Evolutionary conservation across 2,113 vertebrate genomes (phyloP).

Genomic region (Pundamilia nyererei): DNA sequence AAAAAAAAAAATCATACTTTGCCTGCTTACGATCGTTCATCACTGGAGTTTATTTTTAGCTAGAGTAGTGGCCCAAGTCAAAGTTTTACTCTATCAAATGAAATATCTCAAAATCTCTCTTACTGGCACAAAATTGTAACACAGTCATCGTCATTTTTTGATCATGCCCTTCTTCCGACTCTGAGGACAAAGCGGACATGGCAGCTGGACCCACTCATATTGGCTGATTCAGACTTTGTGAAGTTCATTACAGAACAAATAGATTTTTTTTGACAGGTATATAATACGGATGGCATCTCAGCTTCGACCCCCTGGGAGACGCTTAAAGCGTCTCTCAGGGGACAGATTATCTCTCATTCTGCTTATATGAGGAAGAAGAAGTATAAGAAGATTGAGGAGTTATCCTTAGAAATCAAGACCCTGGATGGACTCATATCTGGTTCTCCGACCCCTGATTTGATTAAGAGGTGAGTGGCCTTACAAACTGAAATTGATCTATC

Average conservation of each 20-base stretch:
- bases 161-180: neutral
- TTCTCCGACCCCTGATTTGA: neutral
- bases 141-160: neutral
- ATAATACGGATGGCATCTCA: neutral
- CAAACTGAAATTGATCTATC: neutral
- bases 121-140: neutral
- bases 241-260: neutral
- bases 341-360: neutral
- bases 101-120: neutral
- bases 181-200: neutral
- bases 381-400: neutral
- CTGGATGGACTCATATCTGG: neutral
- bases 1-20: neutral
- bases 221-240: neutral
- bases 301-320: neutral
- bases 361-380: neutral
- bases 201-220: neutral
- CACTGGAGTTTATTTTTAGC: neutral
- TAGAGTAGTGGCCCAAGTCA: neutral
- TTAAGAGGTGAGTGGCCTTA: neutral
- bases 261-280: neutral
- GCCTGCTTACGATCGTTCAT: neutral
- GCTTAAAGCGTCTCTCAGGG: neutral
- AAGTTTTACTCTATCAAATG: neutral
- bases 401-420: neutral